A percentile compares a stretch with the other conserved stretches of the same genome.
These are phyloP conservation scores for Narcine bancroftii DNA, from an alignment of 2,113 vertebrate genomes.

Conservation along the genomic window DNA sequence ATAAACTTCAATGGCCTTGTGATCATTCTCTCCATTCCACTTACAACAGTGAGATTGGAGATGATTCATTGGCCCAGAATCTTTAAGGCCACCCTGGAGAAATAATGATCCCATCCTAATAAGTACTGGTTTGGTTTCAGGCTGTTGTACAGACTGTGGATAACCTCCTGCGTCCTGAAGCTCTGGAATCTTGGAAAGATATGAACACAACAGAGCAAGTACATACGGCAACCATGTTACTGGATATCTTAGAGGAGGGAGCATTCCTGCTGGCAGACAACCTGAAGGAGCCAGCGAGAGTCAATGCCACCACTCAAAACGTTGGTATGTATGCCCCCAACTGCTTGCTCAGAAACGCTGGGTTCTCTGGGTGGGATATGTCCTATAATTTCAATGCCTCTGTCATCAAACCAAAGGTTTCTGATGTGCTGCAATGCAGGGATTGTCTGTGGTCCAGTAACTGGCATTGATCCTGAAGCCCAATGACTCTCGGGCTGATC, in stretches of 20 bases:
- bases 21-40: background rate
- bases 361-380: background rate
- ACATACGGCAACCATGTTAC: constrained; percentile 84
- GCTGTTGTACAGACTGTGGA: constrained; percentile 84
- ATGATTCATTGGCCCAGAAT: background rate
- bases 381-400: background rate
- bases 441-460: background rate
- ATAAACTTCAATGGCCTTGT: background rate
- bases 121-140: constrained; percentile 45
- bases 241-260: constrained; percentile 83
- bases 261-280: constrained; percentile 87
- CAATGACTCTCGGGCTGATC: background rate
- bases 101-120: background rate
- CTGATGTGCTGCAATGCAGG: background rate
- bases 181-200: constrained; percentile 81
- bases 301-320: constrained; percentile 72
- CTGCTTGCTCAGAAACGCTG: no score
- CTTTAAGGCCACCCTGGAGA: background rate
- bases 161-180: constrained; percentile 75
- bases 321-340: constrained; percentile 57
- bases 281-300: constrained; percentile 74
- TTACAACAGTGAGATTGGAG: background rate
- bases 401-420: background rate
- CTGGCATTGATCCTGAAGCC: background rate
- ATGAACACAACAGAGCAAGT: constrained; percentile 86